Evolutionary conservation across 2,888 invertebrate species (phyloP).

Genomic region (Andrena chrysosceles): DNA sequence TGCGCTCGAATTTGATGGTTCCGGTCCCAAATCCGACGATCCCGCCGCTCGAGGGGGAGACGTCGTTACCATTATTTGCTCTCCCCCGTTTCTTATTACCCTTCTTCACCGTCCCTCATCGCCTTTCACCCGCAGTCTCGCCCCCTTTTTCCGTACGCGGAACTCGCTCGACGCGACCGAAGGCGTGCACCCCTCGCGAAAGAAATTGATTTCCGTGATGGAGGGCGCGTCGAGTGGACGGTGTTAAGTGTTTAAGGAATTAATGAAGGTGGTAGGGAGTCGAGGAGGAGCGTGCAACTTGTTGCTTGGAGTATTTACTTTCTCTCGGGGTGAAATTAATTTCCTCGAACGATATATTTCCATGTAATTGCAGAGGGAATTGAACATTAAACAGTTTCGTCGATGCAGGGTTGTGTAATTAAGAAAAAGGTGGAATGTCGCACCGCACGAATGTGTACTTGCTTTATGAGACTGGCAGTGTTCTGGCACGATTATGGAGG

Average conservation of each 20-base stretch:
- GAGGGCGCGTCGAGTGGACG: neutral
- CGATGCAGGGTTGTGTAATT: no score
- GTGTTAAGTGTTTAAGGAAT: no score
- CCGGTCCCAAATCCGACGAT: constrained; percentile 64
- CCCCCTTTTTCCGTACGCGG: neutral
- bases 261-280: neutral
- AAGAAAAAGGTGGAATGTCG: no score
- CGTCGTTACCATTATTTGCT: constrained; percentile 55
- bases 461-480: neutral
- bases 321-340: no score
- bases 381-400: no score
- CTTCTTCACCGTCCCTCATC: neutral
- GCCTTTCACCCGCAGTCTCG: neutral
- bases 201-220: constrained; percentile 1
- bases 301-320: no score
- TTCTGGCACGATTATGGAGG: neutral
- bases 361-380: no score
- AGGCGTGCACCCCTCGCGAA: neutral
- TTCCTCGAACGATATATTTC: no score
- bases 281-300: no score
- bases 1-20: constrained; percentile 64
- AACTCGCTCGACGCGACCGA: neutral
- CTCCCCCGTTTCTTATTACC: constrained; percentile 30
- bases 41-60: constrained; percentile 11
- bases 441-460: no score